Evolutionary conservation across 1,140 invertebrate genomes (phyloP), one percentile per base, ranked within the genome.

Genomic region (Helicoverpa armigera): DNA sequence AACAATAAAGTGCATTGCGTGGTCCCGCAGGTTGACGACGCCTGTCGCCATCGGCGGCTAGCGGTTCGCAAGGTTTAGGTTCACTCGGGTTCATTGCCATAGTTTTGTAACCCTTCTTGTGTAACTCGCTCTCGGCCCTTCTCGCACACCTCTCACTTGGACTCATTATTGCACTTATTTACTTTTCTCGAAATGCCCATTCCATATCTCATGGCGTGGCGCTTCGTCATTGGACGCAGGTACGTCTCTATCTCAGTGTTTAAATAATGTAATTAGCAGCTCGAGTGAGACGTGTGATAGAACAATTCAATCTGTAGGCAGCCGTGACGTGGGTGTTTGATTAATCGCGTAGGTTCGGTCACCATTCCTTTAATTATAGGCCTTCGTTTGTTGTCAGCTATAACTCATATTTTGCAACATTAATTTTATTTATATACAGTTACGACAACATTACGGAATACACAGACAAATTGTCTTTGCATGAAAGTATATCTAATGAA

Each of bases 61-160:
- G 93, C 93, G 93, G 93, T 94, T 94, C 83, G 92, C 92, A 94
- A 94, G 93, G 90, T 94, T 91, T 89, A 92, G 94, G 94, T 95
- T 95, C 90, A 95, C 86, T 81, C 79, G 89, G 87, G 95, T 95
- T 95, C 95, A 95, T 95, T 95, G 95, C 94, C 95, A 95, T 91
- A 95, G 94, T 95, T 95, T 95, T 94, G 94, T 95, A 95, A 95
- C 94, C 93, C 93, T 95, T 94, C 91, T 95, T 95, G 94, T 95
- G 94, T 93, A 95, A 95, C 93, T 95, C 91, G 89, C 92, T 92
- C 89, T 91, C 88, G 90, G 92, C 92, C 92, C 92, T 93, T 93
- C 83, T 70, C 87, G 81, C 78, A 77, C 84, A 87, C 90, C 90
- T 91, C 91, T 91, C 92, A 92, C 90, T 93, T 91, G 89, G 84